Conservation (phyloP, 2,797 vertebrate species). For the Thamnophis elegans region DNA sequence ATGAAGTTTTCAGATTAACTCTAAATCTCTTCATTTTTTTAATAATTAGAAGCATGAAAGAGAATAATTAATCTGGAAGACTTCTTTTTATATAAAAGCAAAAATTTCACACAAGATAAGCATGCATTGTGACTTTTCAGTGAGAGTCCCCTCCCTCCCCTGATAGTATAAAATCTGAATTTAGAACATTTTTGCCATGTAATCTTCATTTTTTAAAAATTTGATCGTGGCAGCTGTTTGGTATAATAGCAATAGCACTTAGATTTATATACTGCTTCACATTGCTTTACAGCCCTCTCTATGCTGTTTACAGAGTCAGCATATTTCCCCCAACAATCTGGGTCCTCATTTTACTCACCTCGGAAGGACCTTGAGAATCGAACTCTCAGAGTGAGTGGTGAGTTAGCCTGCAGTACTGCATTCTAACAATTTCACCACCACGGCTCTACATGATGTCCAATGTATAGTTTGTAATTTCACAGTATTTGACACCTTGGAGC, state of each 20-base stretch:
- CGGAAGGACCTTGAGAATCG: not conserved
- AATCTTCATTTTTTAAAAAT: not conserved
- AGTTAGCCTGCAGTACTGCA: not conserved
- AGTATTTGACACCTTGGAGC: not conserved
- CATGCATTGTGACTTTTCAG: not conserved
- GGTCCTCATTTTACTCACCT: not conserved
- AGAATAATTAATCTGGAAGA: not conserved
- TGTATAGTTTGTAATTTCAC: not conserved
- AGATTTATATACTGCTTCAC: not conserved
- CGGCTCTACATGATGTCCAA: not conserved
- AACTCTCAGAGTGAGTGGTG: not conserved
- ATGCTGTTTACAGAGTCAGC: not conserved
- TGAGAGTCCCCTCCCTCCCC: not conserved
- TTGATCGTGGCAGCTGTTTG: not conserved
- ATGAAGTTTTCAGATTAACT: not conserved
- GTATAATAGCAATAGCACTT: not conserved
- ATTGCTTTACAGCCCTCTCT: not conserved
- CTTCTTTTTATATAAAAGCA: not conserved
- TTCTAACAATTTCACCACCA: not conserved
- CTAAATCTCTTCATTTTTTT: not conserved
- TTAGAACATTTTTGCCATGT: not conserved
- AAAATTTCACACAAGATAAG: not conserved
- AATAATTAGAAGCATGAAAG: not conserved
- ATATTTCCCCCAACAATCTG: not conserved
- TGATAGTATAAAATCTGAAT: not conserved